Conservation (phyloP, 2,113 vertebrate species). For the Callipepla californica region DNA sequence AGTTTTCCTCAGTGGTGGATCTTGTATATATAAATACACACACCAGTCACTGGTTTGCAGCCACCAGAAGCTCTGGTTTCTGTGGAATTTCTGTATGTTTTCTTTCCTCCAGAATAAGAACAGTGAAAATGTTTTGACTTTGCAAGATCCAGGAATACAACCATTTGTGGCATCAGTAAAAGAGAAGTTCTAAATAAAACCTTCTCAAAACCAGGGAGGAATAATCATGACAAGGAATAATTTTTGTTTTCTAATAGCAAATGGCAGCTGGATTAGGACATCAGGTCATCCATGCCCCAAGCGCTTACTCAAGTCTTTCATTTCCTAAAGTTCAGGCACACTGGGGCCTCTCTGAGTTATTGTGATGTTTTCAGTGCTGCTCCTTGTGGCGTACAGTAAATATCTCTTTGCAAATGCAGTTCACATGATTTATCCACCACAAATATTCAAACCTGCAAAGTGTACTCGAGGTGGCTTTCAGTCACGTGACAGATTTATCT, state of each 20-base stretch:
- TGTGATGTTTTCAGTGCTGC: slow-evolving; percentile 15
- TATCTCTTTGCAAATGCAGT: slow-evolving; percentile 19
- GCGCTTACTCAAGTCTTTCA: not conserved
- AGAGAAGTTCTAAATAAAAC: slow-evolving; percentile 23
- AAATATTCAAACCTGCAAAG: not conserved
- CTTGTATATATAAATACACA: no score
- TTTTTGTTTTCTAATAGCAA: slow-evolving; percentile 28
- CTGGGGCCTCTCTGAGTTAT: not conserved
- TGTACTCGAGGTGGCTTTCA: not conserved
- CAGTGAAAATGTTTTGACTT: not conserved
- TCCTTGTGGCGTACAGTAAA: not conserved
- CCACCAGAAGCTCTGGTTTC: not conserved
- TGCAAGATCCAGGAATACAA: not conserved
- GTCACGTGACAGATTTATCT: slow-evolving; percentile 32
- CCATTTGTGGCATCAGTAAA: not conserved
- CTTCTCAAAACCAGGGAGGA: not conserved
- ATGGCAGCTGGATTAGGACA: slow-evolving; percentile 27
- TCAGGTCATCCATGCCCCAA: not conserved
- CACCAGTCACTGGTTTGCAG: not conserved
- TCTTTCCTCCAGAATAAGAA: not conserved
- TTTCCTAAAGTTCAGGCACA: slow-evolving; percentile 37
- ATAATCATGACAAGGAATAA: not conserved
- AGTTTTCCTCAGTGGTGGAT: not conserved
- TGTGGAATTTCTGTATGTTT: not conserved
- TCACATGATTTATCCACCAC: not conserved